Evolutionary conservation across 2,113 vertebrate species (phyloP).

Genomic region (Chionis minor): DNA sequence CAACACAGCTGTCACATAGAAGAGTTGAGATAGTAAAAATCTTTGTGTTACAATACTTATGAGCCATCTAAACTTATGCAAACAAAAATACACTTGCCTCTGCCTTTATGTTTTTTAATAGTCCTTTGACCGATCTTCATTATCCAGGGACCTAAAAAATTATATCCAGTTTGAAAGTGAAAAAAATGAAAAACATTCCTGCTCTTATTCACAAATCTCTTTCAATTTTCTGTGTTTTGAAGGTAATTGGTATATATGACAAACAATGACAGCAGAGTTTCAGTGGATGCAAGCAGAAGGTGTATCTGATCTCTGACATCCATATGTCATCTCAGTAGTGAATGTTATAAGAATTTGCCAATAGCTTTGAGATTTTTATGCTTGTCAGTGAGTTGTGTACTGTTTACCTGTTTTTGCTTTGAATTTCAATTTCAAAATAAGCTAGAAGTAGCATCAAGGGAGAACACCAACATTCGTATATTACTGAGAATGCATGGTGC

Average conservation of each 20-base stretch:
- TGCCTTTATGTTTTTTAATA: background rate
- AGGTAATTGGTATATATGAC: background rate
- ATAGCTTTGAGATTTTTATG: background rate
- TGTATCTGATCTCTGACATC: background rate
- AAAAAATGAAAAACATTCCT: background rate
- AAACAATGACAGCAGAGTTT: background rate
- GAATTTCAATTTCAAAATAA: slow-evolving; percentile 42
- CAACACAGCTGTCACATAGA: background rate
- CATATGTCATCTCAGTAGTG: background rate
- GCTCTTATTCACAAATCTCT: background rate
- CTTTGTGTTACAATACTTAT: background rate
- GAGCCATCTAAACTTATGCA: background rate
- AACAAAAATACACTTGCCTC: background rate
- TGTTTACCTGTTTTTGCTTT: slow-evolving; percentile 7
- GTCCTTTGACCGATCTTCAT: slow-evolving; percentile 4
- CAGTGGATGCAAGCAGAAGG: background rate
- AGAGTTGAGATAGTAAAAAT: background rate
- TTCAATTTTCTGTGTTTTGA: background rate
- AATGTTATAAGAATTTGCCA: background rate
- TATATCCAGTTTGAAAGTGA: background rate
- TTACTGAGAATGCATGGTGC: background rate
- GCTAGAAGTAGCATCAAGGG: background rate
- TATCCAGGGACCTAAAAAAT: background rate
- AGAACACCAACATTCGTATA: background rate
- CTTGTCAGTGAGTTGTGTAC: background rate